These are phyloP conservation scores for Melanogrammus aeglefinus DNA, from an alignment of 2,797 vertebrate species.

Conservation along the genomic window DNA sequence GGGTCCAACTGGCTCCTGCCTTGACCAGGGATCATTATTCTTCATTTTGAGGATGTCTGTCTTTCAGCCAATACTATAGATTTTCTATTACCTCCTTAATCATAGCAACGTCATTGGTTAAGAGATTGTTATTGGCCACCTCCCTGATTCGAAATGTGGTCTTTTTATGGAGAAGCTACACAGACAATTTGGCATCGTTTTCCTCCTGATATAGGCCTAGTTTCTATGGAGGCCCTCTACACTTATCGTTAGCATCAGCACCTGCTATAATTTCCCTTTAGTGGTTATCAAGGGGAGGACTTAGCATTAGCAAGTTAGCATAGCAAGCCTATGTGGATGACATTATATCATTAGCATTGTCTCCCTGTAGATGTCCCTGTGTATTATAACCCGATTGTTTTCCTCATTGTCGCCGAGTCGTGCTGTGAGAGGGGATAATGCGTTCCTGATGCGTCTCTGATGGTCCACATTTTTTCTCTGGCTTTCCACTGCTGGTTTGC, in stretches of 20 bases:
- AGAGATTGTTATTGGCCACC: constrained; percentile 42
- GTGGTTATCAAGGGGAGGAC: too few species aligned
- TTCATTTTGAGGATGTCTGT: constrained; percentile 63
- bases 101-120: constrained; percentile 57
- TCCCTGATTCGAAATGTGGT: constrained; percentile 47
- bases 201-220: neutral
- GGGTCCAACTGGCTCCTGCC: constrained; percentile 60
- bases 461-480: neutral
- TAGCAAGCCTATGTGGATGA: too few species aligned
- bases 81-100: constrained; percentile 69
- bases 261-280: too few species aligned
- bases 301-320: too few species aligned
- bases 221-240: too few species aligned
- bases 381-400: too few species aligned
- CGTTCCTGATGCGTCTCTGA: too few species aligned
- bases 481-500: neutral
- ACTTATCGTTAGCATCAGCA: too few species aligned
- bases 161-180: neutral
- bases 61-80: constrained; percentile 65
- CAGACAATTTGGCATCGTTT: neutral
- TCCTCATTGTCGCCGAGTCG: too few species aligned
- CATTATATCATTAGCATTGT: too few species aligned
- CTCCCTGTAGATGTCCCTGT: too few species aligned
- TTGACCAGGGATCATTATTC: constrained; percentile 64
- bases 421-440: too few species aligned